A percentile compares a stretch with the other conserved stretches of the same genome.
Conservation (phyloP, 1,140 invertebrate species). For the Tetraneura akinire region DNA sequence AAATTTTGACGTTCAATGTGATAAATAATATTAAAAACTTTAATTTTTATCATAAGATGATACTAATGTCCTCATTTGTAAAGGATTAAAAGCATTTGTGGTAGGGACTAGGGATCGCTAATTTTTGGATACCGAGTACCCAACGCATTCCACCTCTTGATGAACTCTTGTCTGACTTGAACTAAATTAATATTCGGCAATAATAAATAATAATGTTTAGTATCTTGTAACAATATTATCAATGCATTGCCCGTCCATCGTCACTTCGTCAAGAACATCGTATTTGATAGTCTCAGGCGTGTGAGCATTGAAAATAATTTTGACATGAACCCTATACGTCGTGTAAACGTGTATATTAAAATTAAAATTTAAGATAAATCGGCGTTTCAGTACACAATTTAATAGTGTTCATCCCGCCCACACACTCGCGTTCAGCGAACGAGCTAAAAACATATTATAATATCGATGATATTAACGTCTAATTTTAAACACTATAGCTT, state of each 20-base stretch:
- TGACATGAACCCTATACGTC: neutral
- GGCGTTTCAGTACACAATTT: neutral
- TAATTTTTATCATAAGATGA: no score
- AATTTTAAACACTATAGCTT: neutral
- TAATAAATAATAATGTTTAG: neutral
- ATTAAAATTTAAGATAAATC: no score
- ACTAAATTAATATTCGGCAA: no score
- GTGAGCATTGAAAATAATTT: constrained; percentile 2
- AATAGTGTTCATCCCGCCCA: constrained; percentile 1
- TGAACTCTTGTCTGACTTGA: no score
- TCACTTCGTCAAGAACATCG: neutral
- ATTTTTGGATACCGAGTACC: no score
- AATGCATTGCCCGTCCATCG: neutral
- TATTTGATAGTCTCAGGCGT: neutral
- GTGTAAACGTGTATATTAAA: neutral
- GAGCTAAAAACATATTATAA: constrained; percentile 7
- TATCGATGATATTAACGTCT: neutral
- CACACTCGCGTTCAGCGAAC: neutral
- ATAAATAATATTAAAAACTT: no score
- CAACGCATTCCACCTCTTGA: no score
- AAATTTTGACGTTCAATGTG: no score
- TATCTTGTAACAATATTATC: no score
- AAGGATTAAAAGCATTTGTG: no score
- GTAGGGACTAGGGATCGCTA: no score
- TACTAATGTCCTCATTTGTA: no score